Evolutionary conservation across 2,888 invertebrate species (phyloP).

Genomic region (Archips xylosteana): DNA sequence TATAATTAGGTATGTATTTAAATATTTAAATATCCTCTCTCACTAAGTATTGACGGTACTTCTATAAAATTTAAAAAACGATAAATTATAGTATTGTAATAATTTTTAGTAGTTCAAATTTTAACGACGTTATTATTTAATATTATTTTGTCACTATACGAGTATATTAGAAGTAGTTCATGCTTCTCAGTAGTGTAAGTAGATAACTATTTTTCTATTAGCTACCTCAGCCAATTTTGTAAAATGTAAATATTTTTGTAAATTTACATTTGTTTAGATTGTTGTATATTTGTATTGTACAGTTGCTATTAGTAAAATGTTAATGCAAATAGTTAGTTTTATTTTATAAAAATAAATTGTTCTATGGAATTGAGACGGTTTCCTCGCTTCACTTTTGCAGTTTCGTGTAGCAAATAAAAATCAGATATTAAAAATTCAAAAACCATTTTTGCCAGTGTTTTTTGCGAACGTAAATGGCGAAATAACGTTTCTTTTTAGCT

Average conservation of each 20-base stretch:
- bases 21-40: too few relatives aligned
- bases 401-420: too few relatives aligned
- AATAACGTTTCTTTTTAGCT: too few relatives aligned
- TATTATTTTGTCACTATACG: conserved; percentile 5
- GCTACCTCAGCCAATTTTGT: conserved; percentile 20
- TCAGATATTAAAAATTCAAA: too few relatives aligned
- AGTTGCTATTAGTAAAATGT: conserved; percentile 29
- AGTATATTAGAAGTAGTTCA: not conserved
- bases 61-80: too few relatives aligned
- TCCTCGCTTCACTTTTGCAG: too few relatives aligned
- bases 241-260: conserved; percentile 36
- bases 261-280: conserved; percentile 23
- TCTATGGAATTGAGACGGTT: not conserved
- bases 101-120: not conserved
- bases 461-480: too few relatives aligned
- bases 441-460: too few relatives aligned
- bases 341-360: not conserved
- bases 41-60: too few relatives aligned
- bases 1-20: too few relatives aligned
- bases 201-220: conserved; percentile 25
- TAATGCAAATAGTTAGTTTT: conserved; percentile 11
- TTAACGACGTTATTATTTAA: not conserved
- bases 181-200: conserved; percentile 19
- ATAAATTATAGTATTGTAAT: too few relatives aligned
- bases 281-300: conserved; percentile 31